These are phyloP conservation scores for Atta colombica DNA, from an alignment of 1,140 invertebrate species.

Conservation along the genomic window DNA sequence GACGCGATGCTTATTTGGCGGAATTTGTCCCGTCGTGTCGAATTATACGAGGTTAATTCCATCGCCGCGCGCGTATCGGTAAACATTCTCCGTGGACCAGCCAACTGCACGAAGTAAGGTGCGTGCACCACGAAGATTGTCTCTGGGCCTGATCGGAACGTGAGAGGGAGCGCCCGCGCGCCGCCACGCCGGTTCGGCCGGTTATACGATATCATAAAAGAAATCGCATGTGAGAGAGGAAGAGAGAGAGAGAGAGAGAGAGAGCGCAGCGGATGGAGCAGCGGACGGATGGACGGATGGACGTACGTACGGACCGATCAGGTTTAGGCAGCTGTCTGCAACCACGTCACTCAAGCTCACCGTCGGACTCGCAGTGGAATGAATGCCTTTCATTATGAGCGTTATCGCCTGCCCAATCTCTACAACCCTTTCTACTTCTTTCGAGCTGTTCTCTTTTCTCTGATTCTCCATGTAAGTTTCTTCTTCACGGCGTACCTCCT, in stretches of 20 bases:
- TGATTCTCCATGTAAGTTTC: constrained; percentile 41
- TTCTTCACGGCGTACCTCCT: constrained; percentile 28
- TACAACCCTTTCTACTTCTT: constrained; percentile 77
- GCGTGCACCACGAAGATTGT: constrained; percentile 45
- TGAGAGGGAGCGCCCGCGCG: constrained; percentile 36
- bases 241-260: constrained; percentile 68
- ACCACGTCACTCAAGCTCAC: constrained; percentile 86
- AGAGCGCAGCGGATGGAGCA: constrained; percentile 60
- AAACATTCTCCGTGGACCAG: constrained; percentile 12
- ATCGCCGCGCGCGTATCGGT: not conserved
- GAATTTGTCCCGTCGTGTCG: constrained; percentile 35
- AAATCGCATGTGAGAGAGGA: constrained; percentile 72
- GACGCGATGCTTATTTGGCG: constrained; percentile 41
- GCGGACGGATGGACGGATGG: constrained; percentile 75
- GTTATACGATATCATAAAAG: constrained; percentile 85
- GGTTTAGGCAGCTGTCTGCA: constrained; percentile 86
- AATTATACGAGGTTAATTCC: constrained; percentile 42
- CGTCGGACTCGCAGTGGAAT: constrained; percentile 82
- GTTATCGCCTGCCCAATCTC: constrained; percentile 83
- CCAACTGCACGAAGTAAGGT: constrained; percentile 26
- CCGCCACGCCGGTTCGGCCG: constrained; percentile 77
- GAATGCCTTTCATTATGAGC: constrained; percentile 86
- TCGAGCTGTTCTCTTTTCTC: constrained; percentile 70
- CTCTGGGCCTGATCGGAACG: constrained; percentile 58
- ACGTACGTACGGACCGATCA: constrained; percentile 80